Conservation (phyloP, 2,113 vertebrate genomes). For the Malurus melanocephalus region DNA sequence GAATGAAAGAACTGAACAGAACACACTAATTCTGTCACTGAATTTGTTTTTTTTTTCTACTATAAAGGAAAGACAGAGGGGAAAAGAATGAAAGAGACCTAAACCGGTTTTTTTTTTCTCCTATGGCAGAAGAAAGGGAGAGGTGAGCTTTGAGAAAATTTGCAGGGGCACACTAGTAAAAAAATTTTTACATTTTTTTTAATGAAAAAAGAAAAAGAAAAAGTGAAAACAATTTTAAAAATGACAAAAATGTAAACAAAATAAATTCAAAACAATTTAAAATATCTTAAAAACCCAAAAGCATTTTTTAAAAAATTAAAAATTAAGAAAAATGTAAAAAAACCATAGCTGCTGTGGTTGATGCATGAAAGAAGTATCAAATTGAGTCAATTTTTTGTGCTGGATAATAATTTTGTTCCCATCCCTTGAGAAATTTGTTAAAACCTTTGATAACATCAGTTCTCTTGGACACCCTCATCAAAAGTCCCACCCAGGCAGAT, state of each 20-base stretch:
- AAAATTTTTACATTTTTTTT: neutral
- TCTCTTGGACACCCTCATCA: neutral
- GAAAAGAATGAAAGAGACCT: neutral
- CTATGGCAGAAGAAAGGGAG: neutral
- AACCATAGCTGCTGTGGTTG: neutral
- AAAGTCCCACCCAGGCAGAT: neutral
- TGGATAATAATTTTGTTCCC: neutral
- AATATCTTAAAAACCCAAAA: too few relatives aligned
- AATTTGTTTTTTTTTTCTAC: neutral
- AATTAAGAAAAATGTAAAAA: too few relatives aligned
- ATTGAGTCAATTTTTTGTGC: neutral
- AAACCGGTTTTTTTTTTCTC: neutral
- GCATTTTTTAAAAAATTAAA: too few relatives aligned
- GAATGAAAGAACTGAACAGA: neutral
- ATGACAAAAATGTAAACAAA: too few relatives aligned
- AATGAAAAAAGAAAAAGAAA: neutral
- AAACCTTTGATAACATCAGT: neutral
- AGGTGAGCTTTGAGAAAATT: neutral
- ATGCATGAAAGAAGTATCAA: neutral
- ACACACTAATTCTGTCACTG: neutral
- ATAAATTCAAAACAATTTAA: too few relatives aligned
- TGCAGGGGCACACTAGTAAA: neutral
- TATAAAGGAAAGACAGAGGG: neutral
- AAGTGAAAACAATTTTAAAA: too few relatives aligned
- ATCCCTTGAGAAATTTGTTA: accelerated